Conservation (phyloP, 2,888 invertebrate species). For the Petrolisthes cinctipes region DNA sequence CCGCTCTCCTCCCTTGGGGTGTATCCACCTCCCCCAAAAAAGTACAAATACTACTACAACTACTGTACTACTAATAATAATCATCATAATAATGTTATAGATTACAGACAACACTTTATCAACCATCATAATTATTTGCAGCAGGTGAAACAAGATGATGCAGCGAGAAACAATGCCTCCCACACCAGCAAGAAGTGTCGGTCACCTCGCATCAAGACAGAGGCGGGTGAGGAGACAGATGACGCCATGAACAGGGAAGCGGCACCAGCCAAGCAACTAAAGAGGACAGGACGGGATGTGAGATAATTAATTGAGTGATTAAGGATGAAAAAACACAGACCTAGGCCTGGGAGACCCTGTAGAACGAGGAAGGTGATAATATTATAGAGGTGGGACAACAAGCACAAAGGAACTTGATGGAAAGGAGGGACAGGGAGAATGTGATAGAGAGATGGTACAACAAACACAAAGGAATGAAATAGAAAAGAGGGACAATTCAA, state of each 20-base stretch:
- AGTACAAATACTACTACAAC: background rate
- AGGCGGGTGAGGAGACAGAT: constrained; percentile 9
- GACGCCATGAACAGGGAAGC: background rate
- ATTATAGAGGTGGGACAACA: too few species aligned
- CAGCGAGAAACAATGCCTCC: background rate
- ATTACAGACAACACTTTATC: too few species aligned
- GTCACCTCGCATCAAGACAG: constrained; percentile 15
- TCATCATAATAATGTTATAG: too few species aligned
- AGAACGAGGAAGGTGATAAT: too few species aligned
- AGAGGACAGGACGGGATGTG: background rate
- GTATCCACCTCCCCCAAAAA: background rate
- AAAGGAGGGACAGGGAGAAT: too few species aligned
- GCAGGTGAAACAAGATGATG: constrained; percentile 19
- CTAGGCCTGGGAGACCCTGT: too few species aligned
- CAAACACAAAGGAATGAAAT: too few species aligned
- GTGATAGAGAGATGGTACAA: too few species aligned
- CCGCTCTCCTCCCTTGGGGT: too few species aligned
- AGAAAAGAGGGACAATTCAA: too few species aligned
- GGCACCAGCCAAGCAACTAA: constrained; percentile 16
- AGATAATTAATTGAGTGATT: constrained; percentile 7
- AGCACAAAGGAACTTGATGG: too few species aligned
- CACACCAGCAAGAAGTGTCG: constrained; percentile 11
- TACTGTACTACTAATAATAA: background rate
- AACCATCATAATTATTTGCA: background rate
- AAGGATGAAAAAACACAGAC: too few species aligned